These are phyloP conservation scores for Heptranchias perlo DNA, from an alignment of 2,113 vertebrate genomes.

Conservation along the genomic window DNA sequence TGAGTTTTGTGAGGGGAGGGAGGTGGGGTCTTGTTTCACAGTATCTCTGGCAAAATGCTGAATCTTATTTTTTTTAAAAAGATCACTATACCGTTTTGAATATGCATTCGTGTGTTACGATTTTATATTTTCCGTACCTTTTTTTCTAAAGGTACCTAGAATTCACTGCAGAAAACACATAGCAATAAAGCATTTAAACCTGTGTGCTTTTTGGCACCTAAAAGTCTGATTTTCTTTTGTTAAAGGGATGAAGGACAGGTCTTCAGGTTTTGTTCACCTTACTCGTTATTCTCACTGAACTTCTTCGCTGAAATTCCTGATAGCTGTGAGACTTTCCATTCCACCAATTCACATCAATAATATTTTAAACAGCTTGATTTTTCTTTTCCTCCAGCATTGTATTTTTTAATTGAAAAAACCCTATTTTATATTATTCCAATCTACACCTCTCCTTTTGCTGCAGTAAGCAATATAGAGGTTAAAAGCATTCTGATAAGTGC, in stretches of 20 bases:
- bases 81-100: no score
- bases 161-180: background rate
- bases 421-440: no score
- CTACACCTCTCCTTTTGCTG: no score
- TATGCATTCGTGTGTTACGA: no score
- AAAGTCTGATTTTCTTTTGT: background rate
- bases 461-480: no score
- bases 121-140: no score
- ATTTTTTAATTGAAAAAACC: background rate
- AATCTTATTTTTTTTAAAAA: background rate
- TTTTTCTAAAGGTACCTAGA: background rate
- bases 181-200: no score
- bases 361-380: background rate
- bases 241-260: background rate
- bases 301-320: background rate
- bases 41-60: no score
- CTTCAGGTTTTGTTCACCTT: background rate
- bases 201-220: no score
- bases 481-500: no score
- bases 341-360: background rate
- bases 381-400: background rate
- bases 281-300: background rate
- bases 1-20: background rate
- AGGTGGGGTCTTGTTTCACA: background rate
- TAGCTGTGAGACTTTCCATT: background rate